Conservation (phyloP, 2,888 invertebrate genomes). For the Terebella lapidaria region DNA sequence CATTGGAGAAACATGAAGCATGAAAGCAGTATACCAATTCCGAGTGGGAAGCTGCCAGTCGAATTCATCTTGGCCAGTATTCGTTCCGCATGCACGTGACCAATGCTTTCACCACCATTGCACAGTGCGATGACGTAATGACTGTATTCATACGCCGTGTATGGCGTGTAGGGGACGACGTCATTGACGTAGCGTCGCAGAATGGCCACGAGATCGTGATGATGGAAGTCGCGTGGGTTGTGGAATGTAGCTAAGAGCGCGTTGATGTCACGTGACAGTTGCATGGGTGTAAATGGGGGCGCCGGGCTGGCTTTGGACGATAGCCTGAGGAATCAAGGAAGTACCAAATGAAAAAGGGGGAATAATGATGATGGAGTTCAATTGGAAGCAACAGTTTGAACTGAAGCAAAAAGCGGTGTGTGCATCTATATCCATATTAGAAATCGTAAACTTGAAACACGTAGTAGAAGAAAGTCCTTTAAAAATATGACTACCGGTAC, state of each 20-base stretch:
- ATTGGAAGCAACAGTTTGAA: too few species aligned
- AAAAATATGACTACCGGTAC: too few species aligned
- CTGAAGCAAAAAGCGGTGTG: too few species aligned
- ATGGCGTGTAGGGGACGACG: background rate
- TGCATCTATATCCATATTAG: too few species aligned
- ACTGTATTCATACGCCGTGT: constrained; percentile 7
- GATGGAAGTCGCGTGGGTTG: constrained; percentile 16
- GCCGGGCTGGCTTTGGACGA: background rate
- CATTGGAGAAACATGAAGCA: too few species aligned
- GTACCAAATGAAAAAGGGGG: too few species aligned
- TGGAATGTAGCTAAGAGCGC: constrained; percentile 8
- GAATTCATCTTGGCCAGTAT: constrained; percentile 2
- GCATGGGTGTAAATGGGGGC: background rate
- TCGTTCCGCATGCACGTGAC: background rate
- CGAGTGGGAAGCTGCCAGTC: constrained; percentile 1
- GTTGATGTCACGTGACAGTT: constrained; percentile 10
- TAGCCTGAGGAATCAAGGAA: background rate
- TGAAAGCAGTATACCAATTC: too few species aligned
- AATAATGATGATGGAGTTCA: too few species aligned
- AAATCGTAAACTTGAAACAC: too few species aligned
- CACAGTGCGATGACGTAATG: constrained; percentile 8
- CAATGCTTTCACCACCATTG: constrained; percentile 5
- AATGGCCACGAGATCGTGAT: constrained; percentile 11
- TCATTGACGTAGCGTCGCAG: constrained; percentile 6
- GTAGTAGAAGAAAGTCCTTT: too few species aligned